Evolutionary conservation across 2,888 invertebrate species (phyloP).

Genomic region (Callyntrura guangdongensis): DNA sequence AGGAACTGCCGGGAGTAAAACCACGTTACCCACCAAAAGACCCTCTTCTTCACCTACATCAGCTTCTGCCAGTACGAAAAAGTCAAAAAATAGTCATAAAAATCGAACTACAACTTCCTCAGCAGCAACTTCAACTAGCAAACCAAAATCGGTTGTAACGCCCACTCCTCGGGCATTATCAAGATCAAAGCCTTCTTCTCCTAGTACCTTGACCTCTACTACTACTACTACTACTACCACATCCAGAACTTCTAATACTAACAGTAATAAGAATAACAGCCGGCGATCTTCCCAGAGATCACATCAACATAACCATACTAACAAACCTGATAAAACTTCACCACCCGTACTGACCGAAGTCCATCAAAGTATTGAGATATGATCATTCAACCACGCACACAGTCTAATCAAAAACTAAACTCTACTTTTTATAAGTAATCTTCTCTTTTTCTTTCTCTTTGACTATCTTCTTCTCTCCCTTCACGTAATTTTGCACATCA

Average conservation of each 20-base stretch:
- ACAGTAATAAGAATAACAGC: slow-evolving; percentile 53
- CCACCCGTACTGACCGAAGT: slow-evolving; percentile 35
- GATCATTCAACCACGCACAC: not conserved
- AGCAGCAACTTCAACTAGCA: slow-evolving; percentile 45
- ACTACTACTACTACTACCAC: slow-evolving; percentile 26
- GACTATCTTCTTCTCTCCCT: not conserved
- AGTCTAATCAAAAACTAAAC: slow-evolving; percentile 19
- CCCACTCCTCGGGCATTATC: not conserved
- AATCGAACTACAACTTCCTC: slow-evolving; percentile 75
- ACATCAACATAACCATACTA: not conserved
- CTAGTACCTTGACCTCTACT: slow-evolving; percentile 14
- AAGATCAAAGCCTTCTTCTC: slow-evolving; percentile 24
- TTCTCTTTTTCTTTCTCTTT: slow-evolving; percentile 22
- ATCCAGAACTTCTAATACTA: not conserved
- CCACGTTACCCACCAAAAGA: slow-evolving; percentile 51
- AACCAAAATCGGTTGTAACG: not conserved
- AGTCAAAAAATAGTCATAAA: slow-evolving; percentile 24
- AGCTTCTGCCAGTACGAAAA: slow-evolving; percentile 36
- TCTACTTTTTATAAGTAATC: slow-evolving; percentile 33
- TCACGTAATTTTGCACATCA: not conserved
- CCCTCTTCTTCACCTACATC: slow-evolving; percentile 10
- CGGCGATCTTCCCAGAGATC: slow-evolving; percentile 56
- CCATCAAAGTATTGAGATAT: slow-evolving; percentile 62
- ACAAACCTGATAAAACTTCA: slow-evolving; percentile 60
- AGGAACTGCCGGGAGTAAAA: not conserved